Conservation (phyloP, 2,797 vertebrate genomes). For the Knipowitschia caucasica region DNA sequence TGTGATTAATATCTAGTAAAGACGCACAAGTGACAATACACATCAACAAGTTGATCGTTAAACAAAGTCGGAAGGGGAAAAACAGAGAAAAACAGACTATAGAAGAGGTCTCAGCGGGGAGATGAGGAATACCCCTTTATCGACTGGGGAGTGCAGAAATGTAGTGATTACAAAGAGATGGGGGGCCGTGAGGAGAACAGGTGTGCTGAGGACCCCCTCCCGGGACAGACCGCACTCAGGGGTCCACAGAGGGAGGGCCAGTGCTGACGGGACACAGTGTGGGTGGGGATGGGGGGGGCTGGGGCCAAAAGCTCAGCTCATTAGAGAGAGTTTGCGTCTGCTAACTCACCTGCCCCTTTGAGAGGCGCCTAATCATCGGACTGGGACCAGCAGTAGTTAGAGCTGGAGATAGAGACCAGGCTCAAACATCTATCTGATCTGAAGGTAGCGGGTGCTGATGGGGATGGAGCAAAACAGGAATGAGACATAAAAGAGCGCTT, state of each 20-base stretch:
- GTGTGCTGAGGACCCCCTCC: slow-evolving; percentile 61
- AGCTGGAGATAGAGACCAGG: slow-evolving; percentile 54
- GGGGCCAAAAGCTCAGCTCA: slow-evolving; percentile 73
- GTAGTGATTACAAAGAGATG: slow-evolving; percentile 60
- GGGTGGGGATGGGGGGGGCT: slow-evolving; percentile 32
- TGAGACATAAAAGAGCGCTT: neutral
- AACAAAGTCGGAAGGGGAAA: neutral
- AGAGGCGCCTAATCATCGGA: slow-evolving; percentile 68
- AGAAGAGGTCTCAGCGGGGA: slow-evolving; percentile 34
- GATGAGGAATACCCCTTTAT: slow-evolving; percentile 30
- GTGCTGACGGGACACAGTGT: slow-evolving; percentile 3
- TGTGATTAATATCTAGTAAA: slow-evolving; percentile 1
- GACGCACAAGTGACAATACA: slow-evolving; percentile 3
- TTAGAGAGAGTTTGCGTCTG: slow-evolving; percentile 78
- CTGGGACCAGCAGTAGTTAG: slow-evolving; percentile 67
- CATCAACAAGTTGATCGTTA: neutral
- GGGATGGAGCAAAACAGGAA: slow-evolving; percentile 14
- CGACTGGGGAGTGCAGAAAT: slow-evolving; percentile 61
- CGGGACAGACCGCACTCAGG: slow-evolving; percentile 59
- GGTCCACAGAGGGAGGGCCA: slow-evolving; percentile 48
- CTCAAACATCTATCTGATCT: slow-evolving; percentile 36
- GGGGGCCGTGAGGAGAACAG: slow-evolving; percentile 60
- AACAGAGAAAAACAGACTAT: slow-evolving; percentile 31
- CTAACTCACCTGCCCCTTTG: slow-evolving; percentile 66
- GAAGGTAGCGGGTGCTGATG: neutral